These are phyloP conservation scores for Loripinus fragilis DNA, from an alignment of 2,888 invertebrate species.

Conservation along the genomic window DNA sequence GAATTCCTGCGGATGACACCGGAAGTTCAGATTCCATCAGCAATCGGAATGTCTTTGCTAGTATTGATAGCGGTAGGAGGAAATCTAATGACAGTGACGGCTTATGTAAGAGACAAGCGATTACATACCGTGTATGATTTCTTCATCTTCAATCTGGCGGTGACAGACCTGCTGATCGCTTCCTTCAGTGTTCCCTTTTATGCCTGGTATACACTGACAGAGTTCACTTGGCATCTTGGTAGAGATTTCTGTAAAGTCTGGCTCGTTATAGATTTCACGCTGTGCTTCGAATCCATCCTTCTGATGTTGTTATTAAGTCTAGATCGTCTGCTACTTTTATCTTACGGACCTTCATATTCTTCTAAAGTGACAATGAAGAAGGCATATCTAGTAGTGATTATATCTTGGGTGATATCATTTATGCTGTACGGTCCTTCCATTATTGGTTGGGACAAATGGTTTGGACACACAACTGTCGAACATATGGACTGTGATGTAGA, in stretches of 20 bases:
- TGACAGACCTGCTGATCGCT: slow-evolving; percentile 66
- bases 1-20: slow-evolving; percentile 40
- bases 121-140: slow-evolving; percentile 66
- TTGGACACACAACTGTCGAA: slow-evolving; percentile 61
- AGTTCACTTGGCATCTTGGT: slow-evolving; percentile 68
- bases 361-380: slow-evolving; percentile 52
- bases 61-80: slow-evolving; percentile 61
- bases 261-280: slow-evolving; percentile 64
- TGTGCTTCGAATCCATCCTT: slow-evolving; percentile 66
- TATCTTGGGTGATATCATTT: slow-evolving; percentile 66
- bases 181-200: slow-evolving; percentile 69
- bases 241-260: slow-evolving; percentile 67
- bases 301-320: slow-evolving; percentile 68
- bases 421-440: slow-evolving; percentile 69
- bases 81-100: slow-evolving; percentile 66
- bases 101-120: slow-evolving; percentile 63
- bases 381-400: slow-evolving; percentile 47
- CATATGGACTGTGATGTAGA: slow-evolving; percentile 69
- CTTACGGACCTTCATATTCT: slow-evolving; percentile 59
- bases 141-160: slow-evolving; percentile 68
- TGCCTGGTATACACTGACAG: slow-evolving; percentile 63
- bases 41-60: slow-evolving; percentile 50
- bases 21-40: slow-evolving; percentile 37
- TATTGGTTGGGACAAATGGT: slow-evolving; percentile 68
- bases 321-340: slow-evolving; percentile 65